These are phyloP conservation scores for Gambusia yucatana DNA, from an alignment of 2,797 vertebrate species.

Conservation along the genomic window DNA sequence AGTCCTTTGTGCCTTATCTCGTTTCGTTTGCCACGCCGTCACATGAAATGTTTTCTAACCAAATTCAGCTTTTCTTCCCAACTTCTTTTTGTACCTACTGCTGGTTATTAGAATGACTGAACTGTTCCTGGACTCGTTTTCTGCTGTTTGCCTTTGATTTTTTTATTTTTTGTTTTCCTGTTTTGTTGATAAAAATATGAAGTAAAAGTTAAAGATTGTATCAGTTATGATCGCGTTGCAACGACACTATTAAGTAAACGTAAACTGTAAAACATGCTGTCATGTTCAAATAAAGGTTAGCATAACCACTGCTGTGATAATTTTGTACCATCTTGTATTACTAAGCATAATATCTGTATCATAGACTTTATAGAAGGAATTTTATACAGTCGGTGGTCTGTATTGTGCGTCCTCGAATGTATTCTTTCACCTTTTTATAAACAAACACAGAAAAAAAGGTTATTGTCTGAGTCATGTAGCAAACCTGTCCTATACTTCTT, in stretches of 20 bases:
- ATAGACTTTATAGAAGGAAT: background rate
- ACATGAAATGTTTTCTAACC: background rate
- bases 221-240: background rate
- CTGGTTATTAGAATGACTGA: background rate
- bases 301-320: background rate
- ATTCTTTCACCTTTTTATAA: slow-evolving; percentile 7
- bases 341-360: background rate
- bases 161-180: background rate
- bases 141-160: background rate
- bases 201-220: background rate
- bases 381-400: background rate
- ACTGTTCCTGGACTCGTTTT: background rate
- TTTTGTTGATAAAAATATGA: background rate
- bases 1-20: slow-evolving; percentile 55
- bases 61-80: background rate
- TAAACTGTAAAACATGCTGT: background rate
- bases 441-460: background rate
- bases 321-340: background rate
- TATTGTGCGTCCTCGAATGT: slow-evolving; percentile 1
- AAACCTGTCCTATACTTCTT: background rate
- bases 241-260: background rate
- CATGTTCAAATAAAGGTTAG: background rate
- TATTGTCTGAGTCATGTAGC: background rate
- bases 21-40: slow-evolving; percentile 5
- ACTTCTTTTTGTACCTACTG: background rate